Evolutionary conservation across 2,888 invertebrate genomes (phyloP).

Genomic region (Philereme vetulata): DNA sequence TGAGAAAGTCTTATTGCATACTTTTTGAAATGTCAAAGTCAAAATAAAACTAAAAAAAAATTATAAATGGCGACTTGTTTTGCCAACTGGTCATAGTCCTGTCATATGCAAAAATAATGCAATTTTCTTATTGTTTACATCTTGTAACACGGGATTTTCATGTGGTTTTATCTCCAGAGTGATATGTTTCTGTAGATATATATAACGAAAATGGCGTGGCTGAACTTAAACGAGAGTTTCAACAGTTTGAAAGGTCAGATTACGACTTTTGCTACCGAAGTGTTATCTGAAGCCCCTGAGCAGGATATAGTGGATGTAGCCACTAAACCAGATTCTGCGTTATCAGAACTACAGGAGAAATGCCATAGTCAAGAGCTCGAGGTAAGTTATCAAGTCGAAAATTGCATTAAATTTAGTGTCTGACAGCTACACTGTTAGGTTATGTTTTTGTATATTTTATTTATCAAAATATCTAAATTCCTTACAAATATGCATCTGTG

Average conservation of each 20-base stretch:
- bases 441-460: slow-evolving; percentile 70
- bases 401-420: slow-evolving; percentile 32
- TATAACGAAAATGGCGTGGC: slow-evolving; percentile 85
- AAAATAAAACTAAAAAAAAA: slow-evolving; percentile 19
- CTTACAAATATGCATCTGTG: neutral
- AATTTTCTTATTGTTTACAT: slow-evolving; percentile 75
- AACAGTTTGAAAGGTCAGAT: slow-evolving; percentile 93
- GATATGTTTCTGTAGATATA: slow-evolving; percentile 59
- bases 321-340: slow-evolving; percentile 50
- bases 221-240: slow-evolving; percentile 86
- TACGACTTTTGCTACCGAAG: slow-evolving; percentile 94
- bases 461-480: slow-evolving; percentile 3
- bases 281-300: slow-evolving; percentile 89
- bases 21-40: neutral
- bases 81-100: slow-evolving; percentile 81
- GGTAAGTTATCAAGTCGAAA: slow-evolving; percentile 68
- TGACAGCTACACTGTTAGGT: slow-evolving; percentile 69
- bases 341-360: slow-evolving; percentile 81
- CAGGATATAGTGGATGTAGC: slow-evolving; percentile 65
- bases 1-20: too few relatives aligned
- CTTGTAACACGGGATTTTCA: slow-evolving; percentile 45
- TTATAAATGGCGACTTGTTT: slow-evolving; percentile 64
- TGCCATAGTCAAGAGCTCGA: slow-evolving; percentile 85
- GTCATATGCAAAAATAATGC: slow-evolving; percentile 74
- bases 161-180: slow-evolving; percentile 51